Percentiles rank a stretch among this genome's conserved stretches.
phyloP scores from a whole-genome alignment of 2,797 vertebrate species.

The Euthynnus affinis region DNA sequence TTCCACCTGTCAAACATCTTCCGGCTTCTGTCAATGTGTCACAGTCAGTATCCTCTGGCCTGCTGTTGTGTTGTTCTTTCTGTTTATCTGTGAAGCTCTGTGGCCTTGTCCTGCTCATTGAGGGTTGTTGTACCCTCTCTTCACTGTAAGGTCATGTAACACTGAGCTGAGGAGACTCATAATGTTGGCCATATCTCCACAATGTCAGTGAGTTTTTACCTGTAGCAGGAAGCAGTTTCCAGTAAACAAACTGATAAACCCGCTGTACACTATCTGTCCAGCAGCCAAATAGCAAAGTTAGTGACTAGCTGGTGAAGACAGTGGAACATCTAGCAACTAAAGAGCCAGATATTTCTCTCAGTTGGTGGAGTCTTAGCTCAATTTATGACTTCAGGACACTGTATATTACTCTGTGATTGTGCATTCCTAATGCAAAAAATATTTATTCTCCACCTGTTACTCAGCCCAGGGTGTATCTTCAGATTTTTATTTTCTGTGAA shows the following conservation, averaged over 20 bases:
- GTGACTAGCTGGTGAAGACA: neutral
- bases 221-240: conserved; percentile 20
- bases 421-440: too few relatives aligned
- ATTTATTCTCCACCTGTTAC: neutral
- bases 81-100: conserved; percentile 44
- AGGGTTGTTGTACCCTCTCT: conserved; percentile 19
- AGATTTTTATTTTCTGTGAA: neutral
- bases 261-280: neutral
- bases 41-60: conserved; percentile 41
- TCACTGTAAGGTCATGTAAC: neutral
- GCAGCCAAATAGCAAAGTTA: conserved; percentile 3
- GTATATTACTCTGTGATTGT: neutral
- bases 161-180: neutral
- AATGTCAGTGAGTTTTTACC: too few relatives aligned
- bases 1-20: conserved; percentile 61
- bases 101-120: conserved; percentile 27
- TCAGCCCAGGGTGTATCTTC: neutral
- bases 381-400: neutral
- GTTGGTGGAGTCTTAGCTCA: neutral
- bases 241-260: conserved; percentile 1
- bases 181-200: neutral
- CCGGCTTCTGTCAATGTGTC: conserved; percentile 68
- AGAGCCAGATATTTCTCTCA: neutral
- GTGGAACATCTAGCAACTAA: neutral
- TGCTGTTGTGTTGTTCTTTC: conserved; percentile 60